Evolutionary conservation across 1,140 invertebrate species (phyloP).

Genomic region (Calliopsis andreniformis): DNA sequence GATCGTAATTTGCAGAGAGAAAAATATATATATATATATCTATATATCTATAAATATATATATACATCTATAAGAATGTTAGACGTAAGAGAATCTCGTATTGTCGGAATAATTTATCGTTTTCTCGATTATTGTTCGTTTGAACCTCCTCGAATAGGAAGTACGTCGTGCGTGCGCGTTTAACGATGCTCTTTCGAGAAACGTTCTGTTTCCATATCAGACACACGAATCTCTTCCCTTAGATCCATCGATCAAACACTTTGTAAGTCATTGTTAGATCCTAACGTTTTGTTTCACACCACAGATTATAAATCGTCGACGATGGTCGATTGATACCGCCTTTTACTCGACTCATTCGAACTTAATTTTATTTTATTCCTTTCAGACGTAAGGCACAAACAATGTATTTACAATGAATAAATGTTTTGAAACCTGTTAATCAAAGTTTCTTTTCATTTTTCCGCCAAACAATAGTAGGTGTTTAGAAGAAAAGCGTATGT

Average conservation of each 20-base stretch:
- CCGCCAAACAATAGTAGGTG: no score
- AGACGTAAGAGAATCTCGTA: constrained; percentile 38
- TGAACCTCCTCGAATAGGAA: neutral
- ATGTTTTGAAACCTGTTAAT: constrained; percentile 67
- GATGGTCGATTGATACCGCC: constrained; percentile 15
- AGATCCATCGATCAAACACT: constrained; percentile 9
- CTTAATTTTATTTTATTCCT: constrained; percentile 51
- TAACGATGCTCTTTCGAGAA: constrained; percentile 9
- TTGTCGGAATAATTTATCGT: constrained; percentile 32
- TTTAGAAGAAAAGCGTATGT: no score
- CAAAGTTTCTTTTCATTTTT: neutral
- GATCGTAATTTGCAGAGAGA: constrained; percentile 34
- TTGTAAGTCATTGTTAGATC: constrained; percentile 5
- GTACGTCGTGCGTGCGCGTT: constrained; percentile 23
- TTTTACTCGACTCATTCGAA: constrained; percentile 42
- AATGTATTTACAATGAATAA: constrained; percentile 71
- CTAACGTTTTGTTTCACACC: constrained; percentile 10
- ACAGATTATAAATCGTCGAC: neutral
- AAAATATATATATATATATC: constrained; percentile 24
- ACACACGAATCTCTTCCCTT: constrained; percentile 34
- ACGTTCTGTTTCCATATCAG: constrained; percentile 19
- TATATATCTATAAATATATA: constrained; percentile 23
- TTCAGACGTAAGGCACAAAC: constrained; percentile 60
- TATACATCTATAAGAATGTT: constrained; percentile 36
- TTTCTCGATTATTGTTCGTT: constrained; percentile 24